These are phyloP conservation scores for Calosoma granatense DNA, from an alignment of 1,140 invertebrate genomes.

Conservation along the genomic window DNA sequence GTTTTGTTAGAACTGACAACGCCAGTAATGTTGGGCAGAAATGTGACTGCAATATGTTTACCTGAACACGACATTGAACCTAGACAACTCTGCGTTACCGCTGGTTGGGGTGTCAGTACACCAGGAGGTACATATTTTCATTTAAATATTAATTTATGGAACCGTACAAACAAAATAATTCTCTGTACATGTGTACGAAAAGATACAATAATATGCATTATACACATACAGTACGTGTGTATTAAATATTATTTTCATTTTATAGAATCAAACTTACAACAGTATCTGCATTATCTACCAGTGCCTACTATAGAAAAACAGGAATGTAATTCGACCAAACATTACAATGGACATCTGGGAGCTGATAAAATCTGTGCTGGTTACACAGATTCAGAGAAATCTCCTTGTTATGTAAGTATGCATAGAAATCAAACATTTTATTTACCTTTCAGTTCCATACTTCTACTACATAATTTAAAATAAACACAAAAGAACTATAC, in stretches of 20 bases:
- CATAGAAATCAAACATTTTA: background rate
- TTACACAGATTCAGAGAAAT: slow-evolving; percentile 43
- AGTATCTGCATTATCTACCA: slow-evolving; percentile 44
- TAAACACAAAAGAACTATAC: no score
- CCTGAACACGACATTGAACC: slow-evolving; percentile 39
- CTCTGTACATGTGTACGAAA: background rate
- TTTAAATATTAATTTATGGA: background rate
- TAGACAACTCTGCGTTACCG: slow-evolving; percentile 46
- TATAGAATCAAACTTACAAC: slow-evolving; percentile 40
- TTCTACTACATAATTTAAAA: no score
- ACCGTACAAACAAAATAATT: background rate
- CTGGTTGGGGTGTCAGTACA: slow-evolving; percentile 45
- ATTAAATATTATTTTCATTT: no score
- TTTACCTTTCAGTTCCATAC: no score
- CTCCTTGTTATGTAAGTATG: slow-evolving; percentile 47
- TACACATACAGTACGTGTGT: no score
- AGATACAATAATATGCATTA: slow-evolving; percentile 9
- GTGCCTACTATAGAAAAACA: slow-evolving; percentile 42
- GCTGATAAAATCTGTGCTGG: slow-evolving; percentile 47
- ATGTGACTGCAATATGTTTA: slow-evolving; percentile 47
- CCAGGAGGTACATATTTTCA: slow-evolving; percentile 31
- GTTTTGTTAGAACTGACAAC: slow-evolving; percentile 42
- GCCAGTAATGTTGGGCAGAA: slow-evolving; percentile 41
- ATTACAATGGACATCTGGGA: slow-evolving; percentile 46
- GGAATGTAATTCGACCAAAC: slow-evolving; percentile 48